These are phyloP conservation scores for Papilio machaon DNA, from an alignment of 1,140 invertebrate genomes.

Conservation along the genomic window DNA sequence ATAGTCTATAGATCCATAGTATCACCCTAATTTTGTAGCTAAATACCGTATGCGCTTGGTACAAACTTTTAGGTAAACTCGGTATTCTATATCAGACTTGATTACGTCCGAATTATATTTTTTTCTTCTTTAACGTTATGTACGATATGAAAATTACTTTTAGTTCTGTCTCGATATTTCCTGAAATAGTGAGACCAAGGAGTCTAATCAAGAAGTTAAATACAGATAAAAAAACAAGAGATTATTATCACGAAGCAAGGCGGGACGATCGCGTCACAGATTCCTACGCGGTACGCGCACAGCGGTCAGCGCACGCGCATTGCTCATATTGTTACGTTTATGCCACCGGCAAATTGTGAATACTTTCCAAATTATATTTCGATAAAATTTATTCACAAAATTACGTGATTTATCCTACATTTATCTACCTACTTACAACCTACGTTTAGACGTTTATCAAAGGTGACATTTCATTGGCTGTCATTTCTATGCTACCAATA, in stretches of 20 bases:
- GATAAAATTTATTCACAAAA: too few relatives aligned
- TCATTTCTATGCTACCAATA: too few relatives aligned
- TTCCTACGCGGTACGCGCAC: conserved; percentile 13
- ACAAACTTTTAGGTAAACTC: too few relatives aligned
- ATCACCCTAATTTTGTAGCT: not conserved
- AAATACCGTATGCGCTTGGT: too few relatives aligned
- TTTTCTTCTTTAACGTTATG: too few relatives aligned
- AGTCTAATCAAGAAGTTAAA: not conserved
- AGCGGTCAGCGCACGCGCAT: not conserved
- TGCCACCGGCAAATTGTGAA: not conserved
- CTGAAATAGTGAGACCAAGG: not conserved
- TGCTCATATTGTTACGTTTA: not conserved
- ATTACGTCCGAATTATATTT: too few relatives aligned
- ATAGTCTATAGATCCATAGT: not conserved
- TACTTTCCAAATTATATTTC: too few relatives aligned
- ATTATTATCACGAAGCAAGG: not conserved
- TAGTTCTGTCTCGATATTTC: not conserved
- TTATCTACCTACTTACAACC: too few relatives aligned
- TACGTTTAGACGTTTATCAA: too few relatives aligned
- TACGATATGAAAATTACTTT: not conserved
- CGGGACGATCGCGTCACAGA: conserved; percentile 13
- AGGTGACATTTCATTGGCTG: too few relatives aligned
- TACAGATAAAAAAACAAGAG: conserved; percentile 4
- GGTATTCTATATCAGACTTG: too few relatives aligned
- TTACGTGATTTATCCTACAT: too few relatives aligned